Percentiles rank a stretch among this genome's conserved stretches.
Conservation (phyloP, 23 tunicate species). For the Phallusia fumigata region DNA sequence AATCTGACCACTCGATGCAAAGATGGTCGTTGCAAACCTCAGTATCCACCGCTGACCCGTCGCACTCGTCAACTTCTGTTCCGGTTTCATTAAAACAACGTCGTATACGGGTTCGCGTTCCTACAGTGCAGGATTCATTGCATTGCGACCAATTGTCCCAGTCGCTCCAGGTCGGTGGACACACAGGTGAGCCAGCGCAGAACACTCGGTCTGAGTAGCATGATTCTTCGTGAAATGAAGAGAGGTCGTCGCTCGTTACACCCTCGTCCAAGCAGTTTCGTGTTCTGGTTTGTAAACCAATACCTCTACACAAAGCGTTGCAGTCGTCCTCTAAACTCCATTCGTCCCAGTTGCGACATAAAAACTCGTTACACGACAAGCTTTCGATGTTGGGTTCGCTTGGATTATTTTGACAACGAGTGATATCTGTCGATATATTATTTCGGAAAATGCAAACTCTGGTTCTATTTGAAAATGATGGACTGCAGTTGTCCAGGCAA, state of each 20-base stretch:
- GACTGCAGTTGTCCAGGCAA: conserved; percentile 27
- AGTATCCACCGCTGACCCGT: not conserved
- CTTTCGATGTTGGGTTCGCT: not conserved
- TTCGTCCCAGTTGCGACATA: conserved; percentile 30
- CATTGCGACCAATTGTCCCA: conserved; percentile 33
- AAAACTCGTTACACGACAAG: conserved; percentile 10
- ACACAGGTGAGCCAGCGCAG: conserved; percentile 26
- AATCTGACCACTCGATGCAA: conserved; percentile 23
- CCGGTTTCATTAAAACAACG: conserved; percentile 22
- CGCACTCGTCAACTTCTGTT: conserved; percentile 20
- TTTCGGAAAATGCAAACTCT: conserved; percentile 27
- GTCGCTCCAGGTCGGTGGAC: conserved; percentile 28
- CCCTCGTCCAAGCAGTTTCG: conserved; percentile 25
- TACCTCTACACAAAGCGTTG: conserved; percentile 18
- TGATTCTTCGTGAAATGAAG: not conserved
- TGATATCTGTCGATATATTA: not conserved
- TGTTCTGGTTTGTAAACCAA: not conserved
- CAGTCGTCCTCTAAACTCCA: conserved; percentile 22
- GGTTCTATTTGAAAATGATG: conserved; percentile 17
- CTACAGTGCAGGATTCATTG: conserved; percentile 19
- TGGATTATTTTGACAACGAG: conserved; percentile 5
- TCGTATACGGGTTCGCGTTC: not conserved
- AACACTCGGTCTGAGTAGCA: not conserved
- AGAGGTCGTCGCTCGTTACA: not conserved
- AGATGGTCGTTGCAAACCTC: conserved; percentile 18